phyloP scores from a whole-genome alignment of 2,888 invertebrate genomes.

The Philhelius pedissequus region DNA sequence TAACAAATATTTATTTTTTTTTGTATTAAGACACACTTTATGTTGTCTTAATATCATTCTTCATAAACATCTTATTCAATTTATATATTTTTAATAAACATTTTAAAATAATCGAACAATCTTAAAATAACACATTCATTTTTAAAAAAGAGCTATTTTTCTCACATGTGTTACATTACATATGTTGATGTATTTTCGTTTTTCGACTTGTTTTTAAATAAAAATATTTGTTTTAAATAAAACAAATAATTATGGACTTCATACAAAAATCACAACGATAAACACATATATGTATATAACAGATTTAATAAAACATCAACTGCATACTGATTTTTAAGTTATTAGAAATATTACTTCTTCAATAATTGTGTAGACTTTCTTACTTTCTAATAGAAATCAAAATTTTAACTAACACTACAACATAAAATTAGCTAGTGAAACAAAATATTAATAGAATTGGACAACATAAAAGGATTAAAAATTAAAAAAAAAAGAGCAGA shows the following conservation, averaged over 20 bases:
- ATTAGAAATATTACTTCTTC: conserved; percentile 22
- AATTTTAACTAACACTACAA: conserved; percentile 16
- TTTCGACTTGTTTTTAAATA: no score
- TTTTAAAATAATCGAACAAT: no score
- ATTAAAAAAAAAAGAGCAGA: conserved; percentile 20
- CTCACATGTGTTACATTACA: no score
- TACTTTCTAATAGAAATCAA: conserved; percentile 31
- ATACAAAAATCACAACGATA: conserved; percentile 29
- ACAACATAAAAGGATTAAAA: conserved; percentile 64
- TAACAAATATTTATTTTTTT: no score
- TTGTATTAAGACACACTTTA: no score
- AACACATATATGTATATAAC: conserved; percentile 35
- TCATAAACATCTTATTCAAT: no score
- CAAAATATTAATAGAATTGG: conserved; percentile 39
- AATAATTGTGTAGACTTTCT: conserved; percentile 51
- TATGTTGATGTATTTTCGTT: no score
- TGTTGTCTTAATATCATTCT: no score
- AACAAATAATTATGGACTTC: background rate
- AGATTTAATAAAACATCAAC: background rate
- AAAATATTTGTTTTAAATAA: no score
- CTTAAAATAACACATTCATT: no score
- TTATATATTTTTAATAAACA: no score
- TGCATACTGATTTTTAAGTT: background rate
- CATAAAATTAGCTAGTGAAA: conserved; percentile 27
- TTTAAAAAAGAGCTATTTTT: no score